These are phyloP conservation scores for Rhombomys opimus DNA, from an alignment of 2,113 vertebrate genomes.

Conservation along the genomic window DNA sequence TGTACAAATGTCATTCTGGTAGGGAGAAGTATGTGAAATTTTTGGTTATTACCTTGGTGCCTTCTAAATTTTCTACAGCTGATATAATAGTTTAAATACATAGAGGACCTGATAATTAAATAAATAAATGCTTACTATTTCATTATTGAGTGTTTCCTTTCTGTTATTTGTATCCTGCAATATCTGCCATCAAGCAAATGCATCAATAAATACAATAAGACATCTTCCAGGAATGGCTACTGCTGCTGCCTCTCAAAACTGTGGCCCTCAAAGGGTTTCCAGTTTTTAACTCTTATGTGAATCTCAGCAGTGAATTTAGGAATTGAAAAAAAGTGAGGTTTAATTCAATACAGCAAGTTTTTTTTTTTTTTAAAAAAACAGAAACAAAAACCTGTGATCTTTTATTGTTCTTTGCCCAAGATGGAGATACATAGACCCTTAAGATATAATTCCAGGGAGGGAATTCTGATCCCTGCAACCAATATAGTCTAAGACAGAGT, in stretches of 20 bases:
- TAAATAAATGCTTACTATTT: neutral
- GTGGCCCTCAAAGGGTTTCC: conserved; percentile 54
- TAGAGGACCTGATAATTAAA: neutral
- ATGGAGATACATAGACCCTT: conserved; percentile 56
- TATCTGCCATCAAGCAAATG: neutral
- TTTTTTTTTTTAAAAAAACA: neutral
- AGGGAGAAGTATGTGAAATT: neutral
- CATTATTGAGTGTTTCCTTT: neutral
- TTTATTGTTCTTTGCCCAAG: conserved; percentile 70
- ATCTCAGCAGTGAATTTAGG: conserved; percentile 28
- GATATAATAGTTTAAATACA: neutral
- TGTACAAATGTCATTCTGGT: neutral
- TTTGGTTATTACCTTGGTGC: neutral
- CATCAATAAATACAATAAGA: neutral
- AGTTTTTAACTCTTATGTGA: neutral
- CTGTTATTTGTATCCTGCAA: neutral
- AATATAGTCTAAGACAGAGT: conserved; percentile 77
- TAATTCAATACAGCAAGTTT: conserved; percentile 55
- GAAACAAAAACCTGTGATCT: neutral
- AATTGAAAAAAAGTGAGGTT: conserved; percentile 62
- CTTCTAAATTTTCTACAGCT: conserved; percentile 13
- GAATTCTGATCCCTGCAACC: conserved; percentile 68
- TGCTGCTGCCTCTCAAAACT: neutral
- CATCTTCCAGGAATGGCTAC: neutral
- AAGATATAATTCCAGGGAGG: conserved; percentile 71